Base-by-base conservation (phyloP, 2,888 invertebrate genomes). In the Cordilura impudica region DNA sequence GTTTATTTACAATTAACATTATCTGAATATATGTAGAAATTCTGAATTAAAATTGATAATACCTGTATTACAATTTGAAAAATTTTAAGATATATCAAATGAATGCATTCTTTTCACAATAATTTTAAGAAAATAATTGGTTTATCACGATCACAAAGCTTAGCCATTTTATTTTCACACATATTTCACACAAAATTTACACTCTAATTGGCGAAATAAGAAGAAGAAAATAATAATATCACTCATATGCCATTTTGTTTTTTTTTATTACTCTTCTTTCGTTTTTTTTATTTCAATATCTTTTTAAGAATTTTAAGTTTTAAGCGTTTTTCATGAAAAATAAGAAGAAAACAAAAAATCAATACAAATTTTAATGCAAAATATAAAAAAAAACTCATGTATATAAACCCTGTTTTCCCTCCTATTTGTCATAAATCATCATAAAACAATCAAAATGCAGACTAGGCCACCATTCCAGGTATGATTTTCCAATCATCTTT, bases 401-500 rank as follows among this genome's bases (percentile, higher is more conserved):
- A 86, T 86, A 85, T 87, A 87, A 87, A 86, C 83, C 86, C 84
- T 85, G 84, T 85, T 83, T 75, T 75, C 71, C 71, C 71, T 66
- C 79, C 74, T 49, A 70, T 78, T 74, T 78, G 74, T 51, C 70
- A 78, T 74, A 66, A 60, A 67, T 72, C 79, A 75, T 75, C 79
- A 67, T 63, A 69, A 31, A 74, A 61, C 67, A 75, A 70, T 74
- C 74, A 74, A 83, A 84, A 85, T 84, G 87, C 89, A 89, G 89
- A 89, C 88, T 87, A 86, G 86, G 87, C 87, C 87, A 85, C 88
- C 88, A 84, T 86, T 87, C 84, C 88, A 89, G 89, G 89, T 89
- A 89, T 87, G 88, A 86, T 82, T 82, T 74, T 78, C 49, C 71
- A 72, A 65, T 77, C 77, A 78, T 69, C 69, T 72, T 76, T 14